A percentile compares a stretch with the other conserved stretches of the same genome.
These are phyloP conservation scores for Atrichornis clamosus DNA, from an alignment of 2,113 vertebrate species.

Conservation along the genomic window DNA sequence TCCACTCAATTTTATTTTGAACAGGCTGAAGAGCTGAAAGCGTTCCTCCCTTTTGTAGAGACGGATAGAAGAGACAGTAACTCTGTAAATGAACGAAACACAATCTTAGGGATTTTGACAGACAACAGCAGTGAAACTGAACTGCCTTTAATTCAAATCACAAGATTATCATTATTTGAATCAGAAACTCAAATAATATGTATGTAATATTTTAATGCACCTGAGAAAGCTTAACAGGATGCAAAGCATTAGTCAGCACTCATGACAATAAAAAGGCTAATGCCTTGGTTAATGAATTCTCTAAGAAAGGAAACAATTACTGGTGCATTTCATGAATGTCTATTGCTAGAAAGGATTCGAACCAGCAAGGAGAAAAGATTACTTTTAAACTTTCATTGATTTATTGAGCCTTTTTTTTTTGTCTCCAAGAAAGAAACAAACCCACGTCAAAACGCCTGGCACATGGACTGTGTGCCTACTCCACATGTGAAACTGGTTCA, in stretches of 20 bases:
- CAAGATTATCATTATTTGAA: not conserved
- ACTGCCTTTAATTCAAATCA: not conserved
- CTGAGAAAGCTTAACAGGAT: not conserved
- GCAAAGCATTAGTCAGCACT: not conserved
- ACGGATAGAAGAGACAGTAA: not conserved
- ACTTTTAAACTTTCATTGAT: slow-evolving; percentile 45
- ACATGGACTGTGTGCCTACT: accelerated
- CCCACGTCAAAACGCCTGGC: not conserved
- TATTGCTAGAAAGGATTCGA: not conserved
- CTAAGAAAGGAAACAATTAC: slow-evolving; percentile 29
- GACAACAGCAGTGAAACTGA: not conserved
- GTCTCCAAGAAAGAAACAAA: not conserved
- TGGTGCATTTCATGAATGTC: slow-evolving; percentile 8
- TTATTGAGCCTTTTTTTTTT: not conserved
- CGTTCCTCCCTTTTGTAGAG: not conserved
- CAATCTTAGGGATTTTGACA: not conserved
- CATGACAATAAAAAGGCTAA: not conserved
- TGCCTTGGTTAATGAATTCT: slow-evolving; percentile 21
- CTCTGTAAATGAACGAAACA: not conserved
- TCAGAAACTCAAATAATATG: not conserved
- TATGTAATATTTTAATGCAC: not conserved
- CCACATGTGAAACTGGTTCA: not conserved
- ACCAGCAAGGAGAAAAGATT: slow-evolving; percentile 3
- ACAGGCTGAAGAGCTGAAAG: not conserved
- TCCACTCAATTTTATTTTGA: not conserved